Conservation (phyloP, 2,888 invertebrate genomes). For the Uloborus plumipes region DNA sequence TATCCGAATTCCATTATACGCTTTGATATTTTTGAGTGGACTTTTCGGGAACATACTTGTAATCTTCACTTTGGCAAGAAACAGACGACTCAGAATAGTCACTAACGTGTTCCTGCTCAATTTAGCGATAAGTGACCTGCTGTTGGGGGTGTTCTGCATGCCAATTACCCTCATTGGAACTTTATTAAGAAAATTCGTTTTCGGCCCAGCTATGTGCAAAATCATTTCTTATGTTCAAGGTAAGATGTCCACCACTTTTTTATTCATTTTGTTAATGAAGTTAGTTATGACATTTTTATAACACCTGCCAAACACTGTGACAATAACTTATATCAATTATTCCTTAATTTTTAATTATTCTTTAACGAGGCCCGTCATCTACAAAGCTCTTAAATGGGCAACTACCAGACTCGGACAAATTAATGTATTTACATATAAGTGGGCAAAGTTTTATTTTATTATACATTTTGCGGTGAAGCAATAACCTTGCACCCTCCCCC, state of each 20-base stretch:
- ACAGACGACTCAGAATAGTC: slow-evolving; percentile 74
- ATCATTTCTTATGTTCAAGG: slow-evolving; percentile 86
- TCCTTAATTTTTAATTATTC: too few relatives aligned
- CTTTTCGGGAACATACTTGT: slow-evolving; percentile 72
- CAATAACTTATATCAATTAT: too few relatives aligned
- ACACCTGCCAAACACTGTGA: too few relatives aligned
- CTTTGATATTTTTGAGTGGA: slow-evolving; percentile 44
- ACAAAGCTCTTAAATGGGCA: too few relatives aligned
- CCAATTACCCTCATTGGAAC: slow-evolving; percentile 85
- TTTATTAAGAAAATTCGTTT: slow-evolving; percentile 81
- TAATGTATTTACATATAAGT: too few relatives aligned
- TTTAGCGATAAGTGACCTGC: slow-evolving; percentile 79
- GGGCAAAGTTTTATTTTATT: too few relatives aligned
- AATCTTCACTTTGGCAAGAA: slow-evolving; percentile 73
- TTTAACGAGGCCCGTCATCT: too few relatives aligned
- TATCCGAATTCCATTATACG: slow-evolving; percentile 43
- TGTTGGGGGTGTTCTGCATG: slow-evolving; percentile 86
- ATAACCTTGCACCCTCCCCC: too few relatives aligned
- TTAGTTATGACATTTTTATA: too few relatives aligned
- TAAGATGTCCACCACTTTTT: slow-evolving; percentile 71
- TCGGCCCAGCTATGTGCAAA: slow-evolving; percentile 83
- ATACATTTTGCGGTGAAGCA: too few relatives aligned
- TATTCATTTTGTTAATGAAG: background rate
- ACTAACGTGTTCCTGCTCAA: slow-evolving; percentile 75
- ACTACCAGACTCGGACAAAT: too few relatives aligned